Base-by-base conservation (phyloP, 2,113 vertebrate species). In the Emydura subglobosa region DNA sequence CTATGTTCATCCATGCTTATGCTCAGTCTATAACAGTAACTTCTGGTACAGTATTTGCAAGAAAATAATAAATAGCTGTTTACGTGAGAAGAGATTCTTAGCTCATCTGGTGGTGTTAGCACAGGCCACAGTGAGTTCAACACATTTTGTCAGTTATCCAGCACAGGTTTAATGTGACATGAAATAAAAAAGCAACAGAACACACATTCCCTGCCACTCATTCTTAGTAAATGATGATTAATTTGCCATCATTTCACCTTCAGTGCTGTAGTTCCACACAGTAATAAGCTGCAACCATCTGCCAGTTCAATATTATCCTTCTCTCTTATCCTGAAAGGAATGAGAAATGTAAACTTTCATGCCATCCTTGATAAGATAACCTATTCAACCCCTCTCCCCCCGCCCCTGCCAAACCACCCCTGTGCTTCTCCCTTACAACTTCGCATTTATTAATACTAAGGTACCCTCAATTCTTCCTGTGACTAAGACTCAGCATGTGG, bases 261-360 rank as follows among this genome's bases (percentile, higher is more conserved):
- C 88, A 89, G 50, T 93, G 87, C 94, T 97, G 91, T 94, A 82
- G 83, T 79, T 92, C 90, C 95, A 89, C 85, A 83, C 96, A 91
- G 91, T 96, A 97, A 98, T 98, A 96, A 98, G 96, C 79, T 91
- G 88, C 91, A 97, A 94, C 97, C 98, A 97, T 98, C 97, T 98
- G 97, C 96, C 92, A 90, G 92, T 95, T 91, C 83, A 87, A 94
- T 97, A 96, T 93, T 53, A 68, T 96, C 57, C 85, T 89, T 79
- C 87, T 83, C 82, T 42, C 10, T 86, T 95, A 55, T 83, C 34
- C 83, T 61, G 86, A 94, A 97, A 96, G 89, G 68, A 91, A 95
- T 82, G 88, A 93, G 94, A 86, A 85, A 94, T n/a, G 53, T 59
- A 0, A 42, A 82, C 59, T 88, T 90, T 96, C 22, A 3, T 93